phyloP scores from a whole-genome alignment of 2,797 vertebrate species.

The Caiman crocodilus region DNA sequence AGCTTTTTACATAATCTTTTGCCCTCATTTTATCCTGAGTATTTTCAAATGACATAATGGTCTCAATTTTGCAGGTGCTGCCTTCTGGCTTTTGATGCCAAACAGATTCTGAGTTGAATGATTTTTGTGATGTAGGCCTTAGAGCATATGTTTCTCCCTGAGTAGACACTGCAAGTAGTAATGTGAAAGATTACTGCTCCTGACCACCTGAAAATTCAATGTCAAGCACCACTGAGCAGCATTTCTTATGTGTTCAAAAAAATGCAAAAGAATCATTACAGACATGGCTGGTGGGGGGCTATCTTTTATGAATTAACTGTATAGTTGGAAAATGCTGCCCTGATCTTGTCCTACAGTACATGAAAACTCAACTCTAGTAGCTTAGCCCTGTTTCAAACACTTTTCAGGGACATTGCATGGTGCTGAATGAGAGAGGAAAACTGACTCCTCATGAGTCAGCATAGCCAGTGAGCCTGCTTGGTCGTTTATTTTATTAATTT shows the following conservation, averaged over 20 bases:
- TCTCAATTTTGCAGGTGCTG: fast-evolving
- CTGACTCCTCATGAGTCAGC: slow-evolving; percentile 67
- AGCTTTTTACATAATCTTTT: neutral
- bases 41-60: fast-evolving
- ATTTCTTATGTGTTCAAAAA: neutral
- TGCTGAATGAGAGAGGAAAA: slow-evolving; percentile 51
- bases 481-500: slow-evolving; percentile 42
- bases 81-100: neutral
- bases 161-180: fast-evolving
- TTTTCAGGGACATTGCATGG: neutral
- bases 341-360: no score
- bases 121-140: neutral
- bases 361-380: no score
- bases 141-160: fast-evolving
- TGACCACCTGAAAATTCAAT: neutral
- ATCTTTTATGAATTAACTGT: no score
- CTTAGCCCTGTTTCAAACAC: no score
- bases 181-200: neutral
- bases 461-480: slow-evolving; percentile 7
- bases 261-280: fast-evolving
- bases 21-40: neutral
- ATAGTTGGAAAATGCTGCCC: no score
- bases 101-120: neutral
- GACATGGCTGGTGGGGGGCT: neutral
- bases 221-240: neutral